Evolutionary conservation across 2,113 vertebrate species (phyloP).

Genomic region (Meles meles): DNA sequence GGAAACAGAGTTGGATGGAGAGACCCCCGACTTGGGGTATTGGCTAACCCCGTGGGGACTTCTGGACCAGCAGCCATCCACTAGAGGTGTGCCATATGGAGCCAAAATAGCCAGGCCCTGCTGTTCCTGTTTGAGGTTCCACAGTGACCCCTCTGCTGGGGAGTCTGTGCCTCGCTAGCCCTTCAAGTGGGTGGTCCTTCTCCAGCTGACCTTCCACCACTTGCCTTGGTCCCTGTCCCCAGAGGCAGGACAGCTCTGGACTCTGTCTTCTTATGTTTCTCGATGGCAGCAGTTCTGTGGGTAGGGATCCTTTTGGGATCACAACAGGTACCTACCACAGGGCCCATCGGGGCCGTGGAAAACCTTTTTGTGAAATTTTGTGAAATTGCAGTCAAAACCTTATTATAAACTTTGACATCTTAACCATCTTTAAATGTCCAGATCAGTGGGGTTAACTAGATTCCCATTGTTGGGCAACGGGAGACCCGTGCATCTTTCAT

Average conservation of each 20-base stretch:
- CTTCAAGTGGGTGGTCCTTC: not conserved
- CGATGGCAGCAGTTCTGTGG: not conserved
- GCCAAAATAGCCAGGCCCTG: too few relatives aligned
- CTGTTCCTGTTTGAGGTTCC: too few relatives aligned
- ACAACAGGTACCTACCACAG: not conserved
- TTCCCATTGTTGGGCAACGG: too few relatives aligned
- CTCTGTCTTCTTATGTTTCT: not conserved
- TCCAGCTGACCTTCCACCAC: not conserved
- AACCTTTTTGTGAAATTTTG: not conserved
- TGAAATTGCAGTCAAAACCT: not conserved
- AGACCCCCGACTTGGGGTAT: not conserved
- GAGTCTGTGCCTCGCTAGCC: not conserved
- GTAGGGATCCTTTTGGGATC: not conserved
- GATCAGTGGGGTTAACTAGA: not conserved
- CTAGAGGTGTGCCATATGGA: not conserved
- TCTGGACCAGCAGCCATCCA: not conserved
- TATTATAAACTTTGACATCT: not conserved
- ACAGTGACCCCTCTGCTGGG: not conserved
- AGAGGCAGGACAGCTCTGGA: not conserved
- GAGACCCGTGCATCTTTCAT: not conserved
- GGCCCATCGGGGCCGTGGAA: not conserved
- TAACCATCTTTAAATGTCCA: not conserved
- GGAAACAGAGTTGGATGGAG: not conserved
- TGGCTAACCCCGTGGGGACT: not conserved
- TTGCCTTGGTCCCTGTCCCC: not conserved